Evolutionary conservation across 1,140 invertebrate genomes (phyloP), one percentile per base, ranked within the genome.

Genomic region (Watersipora subatra): DNA sequence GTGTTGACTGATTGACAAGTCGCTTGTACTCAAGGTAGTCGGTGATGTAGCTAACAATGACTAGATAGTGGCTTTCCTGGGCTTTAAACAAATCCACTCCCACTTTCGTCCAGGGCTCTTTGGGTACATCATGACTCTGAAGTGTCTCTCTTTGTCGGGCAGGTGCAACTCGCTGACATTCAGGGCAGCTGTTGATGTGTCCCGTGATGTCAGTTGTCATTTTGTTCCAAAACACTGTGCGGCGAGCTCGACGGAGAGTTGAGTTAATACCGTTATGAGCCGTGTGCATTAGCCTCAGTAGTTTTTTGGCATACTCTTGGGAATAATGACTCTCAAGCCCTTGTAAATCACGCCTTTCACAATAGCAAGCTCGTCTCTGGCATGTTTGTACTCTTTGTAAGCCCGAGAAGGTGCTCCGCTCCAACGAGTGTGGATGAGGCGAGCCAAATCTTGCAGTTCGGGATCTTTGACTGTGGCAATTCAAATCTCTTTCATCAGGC

Each of bases 261-360:
- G 27, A 66, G 15, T 69, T 62, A 57, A 66, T 63, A 1, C 77
- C 77, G 27, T 72, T 67, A 72, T 79, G 78, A 57, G 69, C 62
- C 61, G 66, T 63, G 67, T 79, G 77, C n/a, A 76, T n/a, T n/a
- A n/a, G n/a, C n/a, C n/a, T n/a, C n/a, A n/a, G n/a, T n/a, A n/a
- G n/a, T n/a, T n/a, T n/a, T n/a, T n/a, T n/a, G n/a, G n/a, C n/a
- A n/a, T n/a, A n/a, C n/a, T n/a, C n/a, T n/a, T n/a, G n/a, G n/a
- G n/a, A n/a, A n/a, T n/a, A n/a, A n/a, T n/a, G n/a, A n/a, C n/a
- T n/a, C n/a, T n/a, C n/a, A n/a, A n/a, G n/a, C n/a, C n/a, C n/a
- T n/a, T n/a, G n/a, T n/a, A n/a, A 20, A 78, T 34, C 1, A 78
- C 63, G 1, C 67, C 73, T 66, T 75, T 68, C 55, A 70, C 30